Evolutionary conservation across 2,888 invertebrate species (phyloP), one percentile per base, ranked within the genome.

Genomic region (Chironomus riparius): DNA sequence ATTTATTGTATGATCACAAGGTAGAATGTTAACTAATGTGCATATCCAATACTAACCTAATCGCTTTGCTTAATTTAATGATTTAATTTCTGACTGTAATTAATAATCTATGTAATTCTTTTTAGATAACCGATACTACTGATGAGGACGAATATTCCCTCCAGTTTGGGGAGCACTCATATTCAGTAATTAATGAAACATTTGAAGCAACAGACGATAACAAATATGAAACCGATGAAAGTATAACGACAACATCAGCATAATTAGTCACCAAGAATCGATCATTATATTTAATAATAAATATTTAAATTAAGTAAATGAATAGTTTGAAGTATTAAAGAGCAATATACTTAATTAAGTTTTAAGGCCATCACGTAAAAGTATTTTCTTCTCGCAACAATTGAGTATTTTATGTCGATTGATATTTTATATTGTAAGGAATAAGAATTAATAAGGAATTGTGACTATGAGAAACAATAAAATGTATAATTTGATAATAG

Each of bases 201-300:
- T 62, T 15, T 38, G 72, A 62, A 62, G 61, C 48, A 70, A 62
- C 61, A 6, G 62, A 18, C 13, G 62, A 72, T 61, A 62, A 13
- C 50, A 71, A 72, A 72, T 72, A 72, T 38, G 61, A 72, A 24
- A 56, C 56, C n/a, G 56, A 56, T 18, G 15, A 38, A 10, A 38
- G 38, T 38, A 1, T 10, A 38, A 38, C 38, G 38, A 38, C 18
- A 7, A 7, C 56, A 56, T 56, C 15, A 0, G 15, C n/a, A 56
- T 56, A 56, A 28, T 28, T 28, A 28, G 28, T 28, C 28, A 28
- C 3, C 28, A 3, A 56, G 56, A 4, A 56, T 7, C 15, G 18
- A 56, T 18, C 7, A 56, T 15, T 56, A n/a, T n/a, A 2, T 18
- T 56, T 15, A n/a, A 56, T n/a, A 50, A 15, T 56, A 13, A 50